A percentile compares a stretch with the other conserved stretches of the same genome.
Conservation (phyloP, 1,140 invertebrate genomes). For the Diuraphis noxia region DNA sequence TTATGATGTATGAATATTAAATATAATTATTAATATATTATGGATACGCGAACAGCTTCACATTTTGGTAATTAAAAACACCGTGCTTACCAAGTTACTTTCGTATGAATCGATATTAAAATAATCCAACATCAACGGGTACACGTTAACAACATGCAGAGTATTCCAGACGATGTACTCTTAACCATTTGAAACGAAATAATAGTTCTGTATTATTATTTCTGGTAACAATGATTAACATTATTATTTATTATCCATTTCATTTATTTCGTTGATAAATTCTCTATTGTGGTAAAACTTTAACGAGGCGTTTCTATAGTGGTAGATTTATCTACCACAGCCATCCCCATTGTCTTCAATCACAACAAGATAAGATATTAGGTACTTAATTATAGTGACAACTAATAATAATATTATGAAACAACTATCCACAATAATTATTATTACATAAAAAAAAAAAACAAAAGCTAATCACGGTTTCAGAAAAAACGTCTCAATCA, state of each 20-base stretch:
- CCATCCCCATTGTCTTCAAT: no score
- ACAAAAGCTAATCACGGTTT: background rate
- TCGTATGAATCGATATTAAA: no score
- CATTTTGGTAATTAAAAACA: background rate
- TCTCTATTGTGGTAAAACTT: background rate
- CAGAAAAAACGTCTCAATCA: background rate
- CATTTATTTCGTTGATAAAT: background rate
- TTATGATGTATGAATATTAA: background rate
- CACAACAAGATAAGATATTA: no score
- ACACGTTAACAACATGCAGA: background rate
- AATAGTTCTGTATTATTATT: background rate
- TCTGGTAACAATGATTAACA: background rate
- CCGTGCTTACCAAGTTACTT: background rate
- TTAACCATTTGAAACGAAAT: background rate
- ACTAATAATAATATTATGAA: no score
- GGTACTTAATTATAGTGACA: no score
- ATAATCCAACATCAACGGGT: no score
- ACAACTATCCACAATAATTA: background rate
- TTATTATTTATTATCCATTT: background rate
- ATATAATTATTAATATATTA: background rate
- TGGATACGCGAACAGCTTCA: background rate
- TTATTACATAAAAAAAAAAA: background rate
- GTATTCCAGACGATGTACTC: background rate
- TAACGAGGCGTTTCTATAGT: background rate
- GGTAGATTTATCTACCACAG: background rate